Evolutionary conservation across 2,113 vertebrate genomes (phyloP).

Genomic region (Stigmatopora argus): DNA sequence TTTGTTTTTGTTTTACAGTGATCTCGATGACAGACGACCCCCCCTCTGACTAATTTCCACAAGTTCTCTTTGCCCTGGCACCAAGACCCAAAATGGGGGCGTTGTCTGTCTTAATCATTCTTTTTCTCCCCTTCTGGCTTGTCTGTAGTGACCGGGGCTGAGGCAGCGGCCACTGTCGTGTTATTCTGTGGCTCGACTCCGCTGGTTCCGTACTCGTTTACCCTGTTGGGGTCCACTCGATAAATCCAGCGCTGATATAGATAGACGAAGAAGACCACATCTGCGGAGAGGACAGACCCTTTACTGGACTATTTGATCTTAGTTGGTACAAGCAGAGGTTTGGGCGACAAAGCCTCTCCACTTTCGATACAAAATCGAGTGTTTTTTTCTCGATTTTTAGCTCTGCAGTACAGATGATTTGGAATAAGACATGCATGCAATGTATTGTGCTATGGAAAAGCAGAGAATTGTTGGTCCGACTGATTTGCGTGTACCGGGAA

Average conservation of each 20-base stretch:
- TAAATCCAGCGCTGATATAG: conserved; percentile 96
- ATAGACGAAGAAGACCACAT: conserved; percentile 93
- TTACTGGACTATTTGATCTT: background rate
- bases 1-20: conserved; percentile 40
- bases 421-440: too few relatives aligned
- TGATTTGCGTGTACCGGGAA: too few relatives aligned
- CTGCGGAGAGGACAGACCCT: conserved; percentile 49
- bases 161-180: conserved; percentile 30
- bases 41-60: conserved; percentile 51
- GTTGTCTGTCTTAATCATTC: conserved; percentile 75
- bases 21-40: conserved; percentile 64
- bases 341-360: too few relatives aligned
- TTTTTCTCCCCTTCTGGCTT: conserved; percentile 87
- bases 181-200: conserved; percentile 64
- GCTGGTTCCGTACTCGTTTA: conserved; percentile 88
- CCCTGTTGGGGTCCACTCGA: conserved; percentile 82
- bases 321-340: too few relatives aligned
- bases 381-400: too few relatives aligned
- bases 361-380: too few relatives aligned
- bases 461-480: too few relatives aligned
- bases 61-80: conserved; percentile 52
- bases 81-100: conserved; percentile 19
- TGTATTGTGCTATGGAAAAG: too few relatives aligned
- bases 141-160: conserved; percentile 57
- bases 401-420: too few relatives aligned